Percentiles rank a stretch among this genome's conserved stretches.
Evolutionary conservation across 1,140 invertebrate genomes (phyloP).

Genomic region (Brachionus calyciflorus): DNA sequence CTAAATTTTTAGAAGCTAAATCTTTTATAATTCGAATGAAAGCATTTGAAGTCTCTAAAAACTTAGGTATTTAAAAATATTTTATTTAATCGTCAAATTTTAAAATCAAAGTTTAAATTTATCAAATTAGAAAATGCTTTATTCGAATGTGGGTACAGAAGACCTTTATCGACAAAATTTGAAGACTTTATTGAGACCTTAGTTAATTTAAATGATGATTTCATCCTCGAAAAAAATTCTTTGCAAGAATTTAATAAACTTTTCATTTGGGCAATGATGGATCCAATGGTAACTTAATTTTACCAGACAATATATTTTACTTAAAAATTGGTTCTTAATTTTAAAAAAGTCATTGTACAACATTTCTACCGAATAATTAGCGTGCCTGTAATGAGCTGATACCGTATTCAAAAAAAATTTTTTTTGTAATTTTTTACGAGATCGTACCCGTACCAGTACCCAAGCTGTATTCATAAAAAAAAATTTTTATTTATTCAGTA

Average conservation of each 20-base stretch:
- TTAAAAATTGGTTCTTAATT: no score
- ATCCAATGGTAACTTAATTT: slow-evolving; percentile 4
- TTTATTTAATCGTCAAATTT: neutral
- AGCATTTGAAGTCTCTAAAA: slow-evolving; percentile 22
- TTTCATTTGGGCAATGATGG: slow-evolving; percentile 28
- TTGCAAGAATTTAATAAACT: slow-evolving; percentile 27
- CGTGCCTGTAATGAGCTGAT: no score
- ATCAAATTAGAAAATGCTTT: slow-evolving; percentile 37
- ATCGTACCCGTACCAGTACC: no score
- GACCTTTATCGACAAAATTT: slow-evolving; percentile 2
- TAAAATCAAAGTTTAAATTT: no score
- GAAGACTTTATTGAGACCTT: slow-evolving; percentile 34
- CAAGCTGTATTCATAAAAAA: no score
- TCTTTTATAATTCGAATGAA: slow-evolving; percentile 4
- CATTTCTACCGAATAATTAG: no score
- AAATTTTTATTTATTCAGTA: no score
- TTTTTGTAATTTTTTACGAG: no score
- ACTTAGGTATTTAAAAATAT: neutral
- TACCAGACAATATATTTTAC: neutral
- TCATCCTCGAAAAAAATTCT: neutral
- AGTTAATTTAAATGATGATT: slow-evolving; percentile 29
- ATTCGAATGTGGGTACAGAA: neutral
- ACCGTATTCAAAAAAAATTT: no score
- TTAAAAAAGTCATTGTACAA: no score
- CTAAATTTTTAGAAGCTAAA: neutral